Evolutionary conservation across 2,113 vertebrate genomes (phyloP), one percentile per base, ranked within the genome.

Genomic region (Pandion haliaetus): DNA sequence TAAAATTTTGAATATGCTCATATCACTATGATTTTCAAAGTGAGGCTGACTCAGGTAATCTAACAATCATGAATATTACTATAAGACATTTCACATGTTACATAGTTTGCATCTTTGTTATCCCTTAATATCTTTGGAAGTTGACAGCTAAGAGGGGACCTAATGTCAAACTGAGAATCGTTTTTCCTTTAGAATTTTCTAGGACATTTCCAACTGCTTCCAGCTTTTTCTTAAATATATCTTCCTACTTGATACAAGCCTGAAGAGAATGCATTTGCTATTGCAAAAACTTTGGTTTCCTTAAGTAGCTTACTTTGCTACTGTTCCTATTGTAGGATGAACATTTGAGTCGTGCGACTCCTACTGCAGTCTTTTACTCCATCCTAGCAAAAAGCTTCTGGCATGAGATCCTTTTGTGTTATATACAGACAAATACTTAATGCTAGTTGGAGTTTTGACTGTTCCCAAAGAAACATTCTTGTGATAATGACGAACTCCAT

Each of bases 81-180:
- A 1, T n/a, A 2, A 34, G 28, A 25, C 2, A 0, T 72, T 49
- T 38, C n/a, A 26, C 19, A 3, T 15, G 10, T 49, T 55, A 14
- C 12, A 5, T 5, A 42, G 31, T 50, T 67, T 36, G 18, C n/a
- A 23, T 21, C 31, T 38, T 50, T 69, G 31, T 54, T 57, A 34
- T 44, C 12, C 23, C 31, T 63, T 50, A 2, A 0, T 26, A 31
- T 40, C 20, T 62, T 14, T 31, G n/a, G 24, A 80, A 38, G 14
- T 0, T 49, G 66, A 14, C 45, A 67, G 31, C 23, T 31, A 34
- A 19, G 44, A 45, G 16, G 31, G 17, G 31, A 40, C 40, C 45
- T 40, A 12, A 59, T 9, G 31, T 40, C 38, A 59, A 66, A 42
- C 34, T 21, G n/a, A 40, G 31, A 69, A 55, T 67, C 9, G 8